A percentile compares a stretch with the other conserved stretches of the same genome.
Conservation (phyloP, 2,888 invertebrate genomes). For the Beris morrisii region DNA sequence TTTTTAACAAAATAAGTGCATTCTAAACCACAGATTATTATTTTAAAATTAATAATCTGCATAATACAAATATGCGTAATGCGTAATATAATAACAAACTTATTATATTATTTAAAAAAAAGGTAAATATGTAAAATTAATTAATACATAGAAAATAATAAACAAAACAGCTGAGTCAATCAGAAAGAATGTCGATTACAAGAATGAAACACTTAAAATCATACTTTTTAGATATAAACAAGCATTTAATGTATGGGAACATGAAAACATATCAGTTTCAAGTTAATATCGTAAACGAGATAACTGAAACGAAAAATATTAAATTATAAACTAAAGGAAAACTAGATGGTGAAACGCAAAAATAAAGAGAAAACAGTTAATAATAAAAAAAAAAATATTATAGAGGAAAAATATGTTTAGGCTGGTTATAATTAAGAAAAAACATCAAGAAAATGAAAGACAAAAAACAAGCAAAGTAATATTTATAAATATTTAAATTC, state of each 20-base stretch:
- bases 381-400: background rate
- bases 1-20: no score
- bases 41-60: no score
- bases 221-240: slow-evolving; percentile 12
- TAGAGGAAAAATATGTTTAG: no score
- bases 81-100: no score
- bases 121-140: no score
- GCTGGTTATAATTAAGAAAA: background rate
- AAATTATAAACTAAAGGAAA: background rate
- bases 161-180: no score
- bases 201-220: no score
- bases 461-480: background rate
- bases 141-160: no score
- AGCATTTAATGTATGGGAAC: slow-evolving; percentile 30
- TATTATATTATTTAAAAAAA: no score
- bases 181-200: no score
- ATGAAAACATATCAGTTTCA: slow-evolving; percentile 28
- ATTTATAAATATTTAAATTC: slow-evolving; percentile 5
- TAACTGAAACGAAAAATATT: background rate
- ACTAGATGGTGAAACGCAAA: background rate
- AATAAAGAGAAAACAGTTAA: background rate
- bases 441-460: background rate
- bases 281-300: background rate
- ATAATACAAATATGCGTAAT: no score
- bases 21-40: no score